These are phyloP conservation scores for Brachirus orientalis DNA, from an alignment of 2,113 vertebrate species.

Conservation along the genomic window DNA sequence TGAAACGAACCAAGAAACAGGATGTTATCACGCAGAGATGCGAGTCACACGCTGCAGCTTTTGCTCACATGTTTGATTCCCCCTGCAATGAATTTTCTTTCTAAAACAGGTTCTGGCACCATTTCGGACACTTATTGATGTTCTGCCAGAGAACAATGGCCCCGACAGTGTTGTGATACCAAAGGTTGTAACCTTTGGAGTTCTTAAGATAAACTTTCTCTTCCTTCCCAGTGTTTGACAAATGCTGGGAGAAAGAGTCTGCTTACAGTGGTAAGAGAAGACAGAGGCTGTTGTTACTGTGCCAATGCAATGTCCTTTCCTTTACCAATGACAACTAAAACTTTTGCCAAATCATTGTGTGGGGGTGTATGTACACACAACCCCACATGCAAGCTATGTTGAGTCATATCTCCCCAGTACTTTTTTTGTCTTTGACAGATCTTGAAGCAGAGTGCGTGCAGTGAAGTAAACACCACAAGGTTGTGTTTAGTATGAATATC, in stretches of 20 bases:
- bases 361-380: not conserved
- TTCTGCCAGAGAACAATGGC: constrained; percentile 62
- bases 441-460: constrained; percentile 5
- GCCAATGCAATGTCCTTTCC: constrained; percentile 33
- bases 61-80: constrained; percentile 41
- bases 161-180: constrained; percentile 41
- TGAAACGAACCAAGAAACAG: constrained; percentile 39
- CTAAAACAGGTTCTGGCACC: constrained; percentile 41
- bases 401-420: constrained; percentile 19
- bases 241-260: constrained; percentile 39
- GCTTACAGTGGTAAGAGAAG: constrained; percentile 25
- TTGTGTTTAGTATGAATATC: not conserved
- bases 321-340: constrained; percentile 39
- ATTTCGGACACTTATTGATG: constrained; percentile 47
- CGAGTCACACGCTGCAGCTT: constrained; percentile 37
- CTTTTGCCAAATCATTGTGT: constrained; percentile 53
- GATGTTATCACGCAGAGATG: constrained; percentile 50
- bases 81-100: not conserved
- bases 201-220: constrained; percentile 57
- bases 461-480: not conserved
- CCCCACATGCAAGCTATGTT: not conserved
- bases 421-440: not conserved
- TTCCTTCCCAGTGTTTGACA: constrained; percentile 53
- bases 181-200: constrained; percentile 55
- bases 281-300: constrained; percentile 46